Conservation (phyloP, 2,888 invertebrate genomes). For the Stramonita haemastoma region DNA sequence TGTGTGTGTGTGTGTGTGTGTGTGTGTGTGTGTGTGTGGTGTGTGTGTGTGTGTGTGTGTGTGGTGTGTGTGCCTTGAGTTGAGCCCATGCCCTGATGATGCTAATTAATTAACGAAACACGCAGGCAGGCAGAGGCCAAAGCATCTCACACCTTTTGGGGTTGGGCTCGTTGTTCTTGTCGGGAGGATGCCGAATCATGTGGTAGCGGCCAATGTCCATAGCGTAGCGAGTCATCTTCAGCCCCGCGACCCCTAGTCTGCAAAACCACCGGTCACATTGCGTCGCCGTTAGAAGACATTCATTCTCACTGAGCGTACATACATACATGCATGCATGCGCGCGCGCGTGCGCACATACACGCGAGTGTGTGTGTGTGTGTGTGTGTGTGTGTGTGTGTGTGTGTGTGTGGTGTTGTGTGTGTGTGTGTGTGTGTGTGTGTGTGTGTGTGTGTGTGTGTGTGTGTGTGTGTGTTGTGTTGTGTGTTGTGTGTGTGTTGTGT, state of each 20-base stretch:
- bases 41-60: conserved; percentile 9
- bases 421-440: too few species aligned
- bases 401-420: too few species aligned
- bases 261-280: conserved; percentile 13
- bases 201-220: conserved; percentile 58
- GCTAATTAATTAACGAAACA: background rate
- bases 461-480: too few species aligned
- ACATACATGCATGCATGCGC: background rate
- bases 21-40: conserved; percentile 19
- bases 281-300: background rate
- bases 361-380: background rate
- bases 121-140: background rate
- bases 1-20: background rate
- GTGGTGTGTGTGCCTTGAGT: background rate
- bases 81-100: background rate
- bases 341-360: background rate
- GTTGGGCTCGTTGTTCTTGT: conserved; percentile 57
- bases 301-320: too few species aligned
- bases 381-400: too few species aligned
- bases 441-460: too few species aligned
- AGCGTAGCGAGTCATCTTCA: conserved; percentile 57
- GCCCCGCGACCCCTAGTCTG: conserved; percentile 50
- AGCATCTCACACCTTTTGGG: conserved; percentile 53
- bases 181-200: conserved; percentile 61
- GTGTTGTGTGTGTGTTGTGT: too few species aligned